Conservation (phyloP, 2,888 invertebrate genomes). For the Coenonympha arcania region DNA sequence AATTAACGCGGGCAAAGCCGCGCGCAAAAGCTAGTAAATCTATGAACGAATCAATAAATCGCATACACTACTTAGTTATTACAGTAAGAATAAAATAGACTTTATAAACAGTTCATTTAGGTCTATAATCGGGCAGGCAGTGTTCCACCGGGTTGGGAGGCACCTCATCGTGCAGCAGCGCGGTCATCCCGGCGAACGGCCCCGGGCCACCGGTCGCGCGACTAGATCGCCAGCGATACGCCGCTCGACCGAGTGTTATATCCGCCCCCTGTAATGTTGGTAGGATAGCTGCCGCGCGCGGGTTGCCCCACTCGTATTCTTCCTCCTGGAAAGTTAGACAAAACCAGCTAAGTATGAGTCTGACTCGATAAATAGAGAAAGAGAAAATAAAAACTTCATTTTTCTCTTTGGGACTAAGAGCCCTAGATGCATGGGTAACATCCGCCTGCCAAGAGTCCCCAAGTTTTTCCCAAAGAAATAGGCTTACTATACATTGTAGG, state of each 20-base stretch:
- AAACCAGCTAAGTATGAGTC: no score
- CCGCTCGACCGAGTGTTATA: constrained; percentile 73
- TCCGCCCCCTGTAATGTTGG: constrained; percentile 64
- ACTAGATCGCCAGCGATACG: constrained; percentile 79
- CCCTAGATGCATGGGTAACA: no score
- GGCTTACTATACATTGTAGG: no score
- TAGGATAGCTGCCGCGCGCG: constrained; percentile 73
- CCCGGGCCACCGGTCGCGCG: constrained; percentile 63
- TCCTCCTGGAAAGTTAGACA: constrained; percentile 84
- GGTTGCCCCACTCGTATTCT: constrained; percentile 89
- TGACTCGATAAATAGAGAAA: no score
- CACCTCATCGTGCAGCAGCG: constrained; percentile 69
- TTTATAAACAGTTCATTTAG: constrained; percentile 25
- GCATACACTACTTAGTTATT: not conserved
- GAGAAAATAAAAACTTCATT: no score
- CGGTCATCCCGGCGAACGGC: constrained; percentile 70
- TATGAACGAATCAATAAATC: constrained; percentile 16
- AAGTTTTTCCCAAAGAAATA: no score
- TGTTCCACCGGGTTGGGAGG: constrained; percentile 47
- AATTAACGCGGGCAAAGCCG: no score
- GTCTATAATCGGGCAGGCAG: constrained; percentile 52
- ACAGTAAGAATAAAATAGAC: not conserved
- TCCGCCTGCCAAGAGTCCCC: no score
- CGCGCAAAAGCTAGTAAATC: no score
- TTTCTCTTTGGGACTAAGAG: no score